A percentile compares a stretch with the other conserved stretches of the same genome.
These are phyloP conservation scores for Eupithecia pulchellata DNA, from an alignment of 2,888 invertebrate species.

Conservation along the genomic window DNA sequence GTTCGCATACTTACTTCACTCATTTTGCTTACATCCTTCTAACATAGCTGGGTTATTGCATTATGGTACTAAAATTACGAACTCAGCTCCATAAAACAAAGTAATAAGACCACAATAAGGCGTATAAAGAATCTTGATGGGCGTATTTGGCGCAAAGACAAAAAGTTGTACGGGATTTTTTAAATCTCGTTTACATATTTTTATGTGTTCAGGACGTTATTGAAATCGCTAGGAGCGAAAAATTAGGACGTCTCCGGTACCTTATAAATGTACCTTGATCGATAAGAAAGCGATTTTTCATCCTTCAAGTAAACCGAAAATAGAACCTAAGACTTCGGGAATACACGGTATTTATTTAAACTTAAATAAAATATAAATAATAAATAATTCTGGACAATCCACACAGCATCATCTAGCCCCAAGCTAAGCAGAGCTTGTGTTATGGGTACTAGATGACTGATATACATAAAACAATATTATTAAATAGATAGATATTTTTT, in stretches of 20 bases:
- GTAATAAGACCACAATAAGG: conserved; percentile 5
- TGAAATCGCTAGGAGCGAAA: not conserved
- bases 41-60: conserved; percentile 42
- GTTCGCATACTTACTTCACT: conserved; percentile 45
- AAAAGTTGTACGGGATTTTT: not conserved
- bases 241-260: not conserved
- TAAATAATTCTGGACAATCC: too few species aligned
- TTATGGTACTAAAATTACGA: conserved; percentile 24
- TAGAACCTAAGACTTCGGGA: too few species aligned
- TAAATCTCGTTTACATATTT: not conserved
- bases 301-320: too few species aligned
- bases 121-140: conserved; percentile 1
- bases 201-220: not conserved
- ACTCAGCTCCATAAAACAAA: conserved; percentile 9
- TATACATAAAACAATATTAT: too few species aligned
- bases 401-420: too few species aligned
- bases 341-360: too few species aligned
- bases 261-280: too few species aligned
- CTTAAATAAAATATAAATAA: too few species aligned
- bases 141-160: conserved; percentile 5
- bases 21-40: conserved; percentile 43
- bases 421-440: too few species aligned
- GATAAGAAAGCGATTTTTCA: too few species aligned
- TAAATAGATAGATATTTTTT: too few species aligned
- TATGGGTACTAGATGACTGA: too few species aligned